A percentile compares a stretch with the other conserved stretches of the same genome.
phyloP scores from a whole-genome alignment of 2,797 vertebrate species.

The Huso huso region DNA sequence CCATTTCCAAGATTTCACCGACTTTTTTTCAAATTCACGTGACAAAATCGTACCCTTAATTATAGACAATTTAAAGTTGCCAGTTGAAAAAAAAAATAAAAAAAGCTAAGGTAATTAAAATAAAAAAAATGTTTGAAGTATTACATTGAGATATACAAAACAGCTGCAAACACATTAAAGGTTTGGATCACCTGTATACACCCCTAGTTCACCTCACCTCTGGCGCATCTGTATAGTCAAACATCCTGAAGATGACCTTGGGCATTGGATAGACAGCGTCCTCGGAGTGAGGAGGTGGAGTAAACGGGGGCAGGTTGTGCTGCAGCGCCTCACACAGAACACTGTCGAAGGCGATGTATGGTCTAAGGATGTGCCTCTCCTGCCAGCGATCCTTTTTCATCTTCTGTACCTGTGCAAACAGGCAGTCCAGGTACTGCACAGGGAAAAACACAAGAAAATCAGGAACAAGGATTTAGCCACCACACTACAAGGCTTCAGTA shows the following conservation, averaged over 20 bases:
- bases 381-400: constrained; percentile 95
- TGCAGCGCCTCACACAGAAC: constrained; percentile 94
- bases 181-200: too few relatives aligned
- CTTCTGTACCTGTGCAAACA: constrained; percentile 96
- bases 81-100: too few relatives aligned
- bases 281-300: constrained; percentile 85
- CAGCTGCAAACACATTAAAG: background rate
- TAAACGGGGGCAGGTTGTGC: constrained; percentile 94
- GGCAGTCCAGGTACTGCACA: constrained; percentile 89
- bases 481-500: too few relatives aligned
- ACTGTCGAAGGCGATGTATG: constrained; percentile 95
- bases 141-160: constrained; percentile 1
- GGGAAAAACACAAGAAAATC: constrained; percentile 6
- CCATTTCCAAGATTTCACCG: too few relatives aligned
- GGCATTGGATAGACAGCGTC: constrained; percentile 86
- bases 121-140: background rate
- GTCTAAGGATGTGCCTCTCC: constrained; percentile 89
- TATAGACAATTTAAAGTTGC: too few relatives aligned
- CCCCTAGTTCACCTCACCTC: constrained; percentile 59
- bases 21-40: too few relatives aligned
- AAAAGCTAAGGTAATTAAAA: too few relatives aligned
- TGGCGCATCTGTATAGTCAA: constrained; percentile 96
- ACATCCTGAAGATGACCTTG: constrained; percentile 89
- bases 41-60: too few relatives aligned
- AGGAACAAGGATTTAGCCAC: constrained; percentile 14